These are phyloP conservation scores for Phrynocephalus vlangalii DNA, from an alignment of 2,797 vertebrate species.

Conservation along the genomic window DNA sequence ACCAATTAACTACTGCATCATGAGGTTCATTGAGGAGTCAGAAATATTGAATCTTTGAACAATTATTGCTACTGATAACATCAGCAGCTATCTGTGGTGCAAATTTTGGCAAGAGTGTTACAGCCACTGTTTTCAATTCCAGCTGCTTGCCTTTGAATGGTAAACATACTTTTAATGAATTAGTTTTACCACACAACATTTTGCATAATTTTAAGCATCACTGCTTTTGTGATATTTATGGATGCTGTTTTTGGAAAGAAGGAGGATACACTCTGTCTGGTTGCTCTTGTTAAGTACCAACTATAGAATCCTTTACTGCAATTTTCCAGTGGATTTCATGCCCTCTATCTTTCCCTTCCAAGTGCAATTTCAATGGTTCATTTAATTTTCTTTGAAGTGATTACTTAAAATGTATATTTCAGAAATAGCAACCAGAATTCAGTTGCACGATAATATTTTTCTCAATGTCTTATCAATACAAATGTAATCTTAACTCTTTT, in stretches of 20 bases:
- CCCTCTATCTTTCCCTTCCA: neutral
- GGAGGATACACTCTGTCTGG: neutral
- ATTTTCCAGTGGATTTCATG: conserved; percentile 13
- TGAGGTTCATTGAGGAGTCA: too few species aligned
- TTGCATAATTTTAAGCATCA: too few species aligned
- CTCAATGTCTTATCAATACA: neutral
- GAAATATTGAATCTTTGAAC: too few species aligned
- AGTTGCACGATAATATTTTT: neutral
- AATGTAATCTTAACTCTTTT: neutral
- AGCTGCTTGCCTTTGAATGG: too few species aligned
- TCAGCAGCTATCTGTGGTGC: too few species aligned
- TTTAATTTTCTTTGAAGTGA: conserved; percentile 8
- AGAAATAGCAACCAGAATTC: neutral
- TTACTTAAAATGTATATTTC: neutral
- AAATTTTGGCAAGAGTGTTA: too few species aligned
- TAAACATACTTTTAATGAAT: too few species aligned
- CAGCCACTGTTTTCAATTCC: too few species aligned
- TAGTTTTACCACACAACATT: too few species aligned
- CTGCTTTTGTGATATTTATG: neutral
- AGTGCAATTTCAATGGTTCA: conserved; percentile 1
- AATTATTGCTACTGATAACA: too few species aligned
- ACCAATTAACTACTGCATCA: too few species aligned
- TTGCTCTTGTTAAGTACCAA: neutral
- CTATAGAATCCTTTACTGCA: conserved; percentile 6
- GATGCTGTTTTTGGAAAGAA: neutral